Percentiles rank a stretch among this genome's conserved stretches.
Evolutionary conservation across 30 jellyfish, hydroid and myxozoan species (phyloP).

Genomic region (Turritopsis rubra): DNA sequence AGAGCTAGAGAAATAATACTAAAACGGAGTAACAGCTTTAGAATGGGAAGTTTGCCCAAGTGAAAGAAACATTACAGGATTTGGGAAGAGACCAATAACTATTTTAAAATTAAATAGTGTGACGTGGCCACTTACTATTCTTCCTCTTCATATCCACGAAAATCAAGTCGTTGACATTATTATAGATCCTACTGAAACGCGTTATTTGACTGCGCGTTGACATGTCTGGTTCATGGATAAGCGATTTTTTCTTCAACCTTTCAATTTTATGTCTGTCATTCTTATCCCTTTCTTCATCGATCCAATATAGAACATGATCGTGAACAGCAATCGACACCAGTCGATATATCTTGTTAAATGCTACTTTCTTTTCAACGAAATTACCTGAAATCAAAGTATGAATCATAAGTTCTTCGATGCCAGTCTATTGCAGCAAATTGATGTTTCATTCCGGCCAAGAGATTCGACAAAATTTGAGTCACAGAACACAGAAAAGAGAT

Average conservation of each 20-base stretch:
- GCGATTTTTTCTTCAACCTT: background rate
- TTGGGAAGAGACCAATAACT: too few species aligned
- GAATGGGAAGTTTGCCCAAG: background rate
- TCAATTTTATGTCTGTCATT: background rate
- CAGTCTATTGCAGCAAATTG: too few species aligned
- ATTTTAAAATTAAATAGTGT: too few species aligned
- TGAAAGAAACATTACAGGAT: too few species aligned
- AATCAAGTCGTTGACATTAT: slow-evolving; percentile 8
- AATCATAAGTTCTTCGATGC: background rate
- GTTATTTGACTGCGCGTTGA: background rate
- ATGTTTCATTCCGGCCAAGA: too few species aligned
- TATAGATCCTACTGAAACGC: background rate
- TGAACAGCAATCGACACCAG: background rate
- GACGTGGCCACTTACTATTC: background rate
- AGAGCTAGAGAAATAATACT: background rate
- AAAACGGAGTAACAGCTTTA: background rate
- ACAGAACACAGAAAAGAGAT: too few species aligned
- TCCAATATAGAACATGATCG: background rate
- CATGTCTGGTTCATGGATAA: background rate
- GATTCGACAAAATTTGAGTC: too few species aligned
- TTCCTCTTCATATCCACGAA: background rate
- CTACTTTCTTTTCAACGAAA: background rate
- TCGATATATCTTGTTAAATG: background rate
- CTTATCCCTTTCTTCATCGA: background rate
- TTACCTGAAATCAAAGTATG: background rate